Base-by-base conservation (phyloP, 2,113 vertebrate species). In the Macrotis lagotis region DNA sequence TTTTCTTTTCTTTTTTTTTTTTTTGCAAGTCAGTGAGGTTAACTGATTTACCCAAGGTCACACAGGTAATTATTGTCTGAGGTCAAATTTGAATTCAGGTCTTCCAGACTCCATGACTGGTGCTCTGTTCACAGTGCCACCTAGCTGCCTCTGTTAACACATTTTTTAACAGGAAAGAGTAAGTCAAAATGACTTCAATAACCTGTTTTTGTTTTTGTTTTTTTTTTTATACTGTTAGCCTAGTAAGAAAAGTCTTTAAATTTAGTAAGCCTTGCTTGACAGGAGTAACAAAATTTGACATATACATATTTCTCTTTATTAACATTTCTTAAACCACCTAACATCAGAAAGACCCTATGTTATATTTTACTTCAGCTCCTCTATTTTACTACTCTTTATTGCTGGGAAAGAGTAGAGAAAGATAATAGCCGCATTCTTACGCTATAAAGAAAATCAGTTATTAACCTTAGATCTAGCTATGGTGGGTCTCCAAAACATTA, bases 221-320 rank as follows among this genome's bases (percentile, higher is more conserved):
- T n/a, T n/a, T n/a, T n/a, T n/a, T 26, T 53, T 53, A 37, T 25
- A 12, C 37, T 66, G 11, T 66, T 66, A 55, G 26, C 31, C 31
- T 74, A n/a, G n/a, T 44, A 83, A 83, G 37, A n/a, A 44, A 83
- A 44, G n/a, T 83, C n/a, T 83, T 83, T n/a, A 83, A 31, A 83
- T 83, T 44, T 48, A 90, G 48, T 50, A 31, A 90, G 89, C 48
- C 91, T 22, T 25, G 93, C 92, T 91, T 96, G 49, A 90, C 19
- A 90, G 1, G 12, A 8, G 90, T 91, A 92, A 44, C 89, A 48
- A 25, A 94, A 51, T 89, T 97, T 94, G 44, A 26, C 66, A 14
- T 47, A 94, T n/a, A 59, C 91, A 2, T 44, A 94, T 51, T 51
- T 94, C 55, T 96, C 8, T 88, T 90, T 88, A 31, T 91, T 91